phyloP scores from a whole-genome alignment of 2,888 invertebrate species.

The Diarsia dahlii region DNA sequence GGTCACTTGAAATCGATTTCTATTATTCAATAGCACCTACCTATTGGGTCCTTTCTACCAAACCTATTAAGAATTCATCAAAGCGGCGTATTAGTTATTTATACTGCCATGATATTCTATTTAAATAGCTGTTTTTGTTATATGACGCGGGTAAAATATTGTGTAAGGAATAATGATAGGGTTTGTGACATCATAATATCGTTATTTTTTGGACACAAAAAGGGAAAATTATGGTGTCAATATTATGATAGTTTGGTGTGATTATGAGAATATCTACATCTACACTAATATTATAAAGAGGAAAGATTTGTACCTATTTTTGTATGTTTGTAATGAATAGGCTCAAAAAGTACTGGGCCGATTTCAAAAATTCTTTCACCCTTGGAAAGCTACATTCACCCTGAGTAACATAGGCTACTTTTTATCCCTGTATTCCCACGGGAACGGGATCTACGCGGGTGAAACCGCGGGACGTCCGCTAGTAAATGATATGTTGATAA shows the following conservation, averaged over 20 bases:
- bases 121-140: constrained; percentile 28
- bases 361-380: too few relatives aligned
- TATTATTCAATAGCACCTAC: constrained; percentile 1
- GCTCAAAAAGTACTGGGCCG: too few relatives aligned
- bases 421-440: too few relatives aligned
- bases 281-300: too few relatives aligned
- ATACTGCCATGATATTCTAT: constrained; percentile 13
- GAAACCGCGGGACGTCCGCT: too few relatives aligned
- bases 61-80: constrained; percentile 36
- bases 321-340: too few relatives aligned
- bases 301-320: too few relatives aligned
- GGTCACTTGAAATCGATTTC: constrained; percentile 31
- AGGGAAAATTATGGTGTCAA: constrained; percentile 7
- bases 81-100: constrained; percentile 10
- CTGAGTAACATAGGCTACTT: too few relatives aligned
- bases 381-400: too few relatives aligned
- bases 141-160: background rate
- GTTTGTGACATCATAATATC: background rate
- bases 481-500: too few relatives aligned
- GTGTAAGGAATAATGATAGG: constrained; percentile 3
- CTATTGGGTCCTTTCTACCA: background rate
- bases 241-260: background rate
- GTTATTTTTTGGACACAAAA: background rate
- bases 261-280: background rate
- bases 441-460: too few relatives aligned